phyloP scores from a whole-genome alignment of 2,113 vertebrate genomes.

The Phalacrocorax brasilianus region DNA sequence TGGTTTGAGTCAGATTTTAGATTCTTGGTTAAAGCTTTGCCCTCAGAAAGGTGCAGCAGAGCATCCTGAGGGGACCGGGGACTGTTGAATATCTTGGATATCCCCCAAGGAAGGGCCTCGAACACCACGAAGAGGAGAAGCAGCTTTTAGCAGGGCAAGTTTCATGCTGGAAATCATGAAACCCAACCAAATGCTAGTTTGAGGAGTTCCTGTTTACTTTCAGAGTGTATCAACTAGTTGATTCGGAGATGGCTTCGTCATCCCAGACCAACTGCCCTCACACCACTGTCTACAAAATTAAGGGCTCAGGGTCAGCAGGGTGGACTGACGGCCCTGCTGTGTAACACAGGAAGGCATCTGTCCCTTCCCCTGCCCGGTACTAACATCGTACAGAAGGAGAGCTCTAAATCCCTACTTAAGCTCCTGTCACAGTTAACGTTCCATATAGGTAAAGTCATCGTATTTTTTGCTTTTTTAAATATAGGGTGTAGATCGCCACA shows the following conservation, averaged over 20 bases:
- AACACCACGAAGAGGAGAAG: background rate
- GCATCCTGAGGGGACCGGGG: background rate
- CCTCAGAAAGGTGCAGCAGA: background rate
- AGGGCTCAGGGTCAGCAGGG: background rate
- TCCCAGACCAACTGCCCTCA: background rate
- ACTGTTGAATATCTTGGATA: background rate
- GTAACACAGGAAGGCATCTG: background rate
- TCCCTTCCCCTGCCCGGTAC: background rate
- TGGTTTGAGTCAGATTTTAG: background rate
- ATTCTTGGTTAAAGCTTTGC: background rate
- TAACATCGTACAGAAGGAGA: background rate
- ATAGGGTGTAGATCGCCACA: background rate
- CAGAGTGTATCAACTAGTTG: background rate
- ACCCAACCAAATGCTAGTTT: background rate
- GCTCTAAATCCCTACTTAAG: background rate
- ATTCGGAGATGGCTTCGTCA: background rate
- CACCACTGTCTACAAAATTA: background rate
- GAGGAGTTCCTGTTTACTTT: background rate
- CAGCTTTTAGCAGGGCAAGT: background rate
- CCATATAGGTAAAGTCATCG: background rate
- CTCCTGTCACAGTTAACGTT: background rate
- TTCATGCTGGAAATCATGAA: background rate
- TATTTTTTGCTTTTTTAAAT: background rate
- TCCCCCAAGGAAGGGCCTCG: background rate
- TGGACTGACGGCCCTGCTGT: accelerated